Evolutionary conservation across 2,113 vertebrate species (phyloP).

Genomic region (Paracanthobrama guichenoti): DNA sequence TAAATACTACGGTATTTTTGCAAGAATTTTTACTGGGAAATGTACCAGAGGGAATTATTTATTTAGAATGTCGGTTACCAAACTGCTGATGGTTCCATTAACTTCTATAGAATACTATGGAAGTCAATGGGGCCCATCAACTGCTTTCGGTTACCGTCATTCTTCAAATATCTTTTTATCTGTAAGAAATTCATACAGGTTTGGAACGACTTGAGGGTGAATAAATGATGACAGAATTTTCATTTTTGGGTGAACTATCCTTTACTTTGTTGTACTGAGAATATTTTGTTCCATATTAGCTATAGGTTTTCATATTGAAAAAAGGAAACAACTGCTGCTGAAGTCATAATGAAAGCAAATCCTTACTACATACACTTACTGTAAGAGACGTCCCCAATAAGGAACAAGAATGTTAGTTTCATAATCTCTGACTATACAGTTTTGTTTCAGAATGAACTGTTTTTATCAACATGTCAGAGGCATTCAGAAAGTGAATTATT

Average conservation of each 20-base stretch:
- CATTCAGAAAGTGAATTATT: background rate
- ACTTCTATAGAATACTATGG: too few relatives aligned
- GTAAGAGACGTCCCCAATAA: background rate
- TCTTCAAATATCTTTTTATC: too few relatives aligned
- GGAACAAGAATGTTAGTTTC: background rate
- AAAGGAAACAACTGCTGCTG: background rate
- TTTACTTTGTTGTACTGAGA: too few relatives aligned
- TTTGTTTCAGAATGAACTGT: background rate
- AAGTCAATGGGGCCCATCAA: too few relatives aligned
- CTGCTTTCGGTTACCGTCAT: too few relatives aligned
- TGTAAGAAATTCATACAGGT: too few relatives aligned
- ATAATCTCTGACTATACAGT: background rate
- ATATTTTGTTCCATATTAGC: background rate
- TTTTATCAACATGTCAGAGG: background rate
- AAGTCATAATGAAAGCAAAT: slow-evolving; percentile 12
- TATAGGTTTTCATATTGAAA: background rate
- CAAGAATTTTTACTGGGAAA: background rate
- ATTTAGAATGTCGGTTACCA: too few relatives aligned
- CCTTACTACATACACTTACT: slow-evolving; percentile 20
- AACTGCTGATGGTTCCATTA: too few relatives aligned
- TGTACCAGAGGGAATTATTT: background rate
- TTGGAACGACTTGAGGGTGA: too few relatives aligned
- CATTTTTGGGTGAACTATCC: too few relatives aligned
- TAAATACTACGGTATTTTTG: background rate
- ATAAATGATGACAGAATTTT: too few relatives aligned